Conservation (phyloP, 2,797 vertebrate genomes). For the Micromesistius poutassou region DNA sequence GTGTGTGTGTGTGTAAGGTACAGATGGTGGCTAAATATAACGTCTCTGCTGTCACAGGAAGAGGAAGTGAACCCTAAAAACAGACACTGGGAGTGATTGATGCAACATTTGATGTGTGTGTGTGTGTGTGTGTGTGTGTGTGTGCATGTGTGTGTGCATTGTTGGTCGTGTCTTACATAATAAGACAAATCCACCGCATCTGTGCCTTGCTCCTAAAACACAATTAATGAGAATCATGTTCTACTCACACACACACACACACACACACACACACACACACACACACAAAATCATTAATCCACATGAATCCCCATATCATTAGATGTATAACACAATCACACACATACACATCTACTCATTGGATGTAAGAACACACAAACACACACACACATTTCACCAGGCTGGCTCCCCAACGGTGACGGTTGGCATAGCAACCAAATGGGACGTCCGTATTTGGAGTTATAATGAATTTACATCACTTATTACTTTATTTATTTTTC, state of each 20-base stretch:
- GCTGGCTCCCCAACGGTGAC: conserved; percentile 39
- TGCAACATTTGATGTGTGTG: conserved; percentile 3
- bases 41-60: conserved; percentile 46
- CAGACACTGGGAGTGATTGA: conserved; percentile 23
- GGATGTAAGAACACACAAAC: conserved; percentile 13
- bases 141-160: conserved; percentile 17
- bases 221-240: conserved; percentile 30
- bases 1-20: conserved; percentile 10
- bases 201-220: conserved; percentile 48
- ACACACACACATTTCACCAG: conserved; percentile 28
- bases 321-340: conserved; percentile 11
- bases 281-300: background rate
- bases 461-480: conserved; percentile 42
- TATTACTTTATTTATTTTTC: conserved; percentile 16
- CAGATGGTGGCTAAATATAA: conserved; percentile 60
- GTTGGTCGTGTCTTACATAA: conserved; percentile 11
- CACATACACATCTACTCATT: conserved; percentile 22
- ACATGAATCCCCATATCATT: background rate
- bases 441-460: conserved; percentile 44
- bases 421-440: conserved; percentile 65
- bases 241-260: conserved; percentile 20
- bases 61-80: conserved; percentile 56
- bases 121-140: conserved; percentile 17
- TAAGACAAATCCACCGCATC: conserved; percentile 48
- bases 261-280: conserved; percentile 10